phyloP scores from a whole-genome alignment of 2,113 vertebrate species.

The Podarcis raffonei region DNA sequence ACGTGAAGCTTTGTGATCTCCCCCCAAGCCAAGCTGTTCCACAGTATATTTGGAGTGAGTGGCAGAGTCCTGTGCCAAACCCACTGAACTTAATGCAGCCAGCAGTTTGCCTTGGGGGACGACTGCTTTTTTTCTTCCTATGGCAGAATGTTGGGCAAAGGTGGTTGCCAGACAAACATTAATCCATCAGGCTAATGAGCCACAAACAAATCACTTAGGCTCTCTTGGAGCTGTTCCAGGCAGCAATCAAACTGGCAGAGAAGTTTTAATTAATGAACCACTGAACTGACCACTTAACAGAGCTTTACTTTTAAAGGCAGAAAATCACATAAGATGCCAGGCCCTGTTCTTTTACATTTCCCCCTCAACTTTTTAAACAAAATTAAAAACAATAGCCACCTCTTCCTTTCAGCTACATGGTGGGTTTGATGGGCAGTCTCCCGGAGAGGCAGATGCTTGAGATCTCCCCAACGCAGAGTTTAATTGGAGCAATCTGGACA shows the following conservation, averaged over 20 bases:
- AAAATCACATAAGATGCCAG: background rate
- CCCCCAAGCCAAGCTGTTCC: background rate
- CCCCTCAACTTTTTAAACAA: no score
- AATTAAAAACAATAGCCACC: no score
- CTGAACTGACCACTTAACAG: accelerated
- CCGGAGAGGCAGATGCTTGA: background rate
- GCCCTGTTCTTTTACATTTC: background rate
- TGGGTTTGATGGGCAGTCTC: background rate
- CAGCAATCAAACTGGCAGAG: accelerated
- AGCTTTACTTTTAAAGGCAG: constrained; percentile 7
- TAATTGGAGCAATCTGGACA: background rate
- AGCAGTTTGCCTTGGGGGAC: no score
- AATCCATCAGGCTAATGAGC: constrained; percentile 36
- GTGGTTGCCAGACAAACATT: constrained; percentile 10
- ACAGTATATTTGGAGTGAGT: background rate
- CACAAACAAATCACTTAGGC: background rate
- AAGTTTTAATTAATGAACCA: background rate
- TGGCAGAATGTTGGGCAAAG: background rate
- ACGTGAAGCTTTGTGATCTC: no score
- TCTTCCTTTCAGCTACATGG: no score
- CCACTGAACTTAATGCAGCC: background rate
- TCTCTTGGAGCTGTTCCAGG: background rate
- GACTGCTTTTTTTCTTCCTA: background rate
- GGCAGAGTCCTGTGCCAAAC: background rate
- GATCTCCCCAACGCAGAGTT: background rate